phyloP scores from a whole-genome alignment of 2,113 vertebrate species.

The Ictidomys tridecemlineatus region DNA sequence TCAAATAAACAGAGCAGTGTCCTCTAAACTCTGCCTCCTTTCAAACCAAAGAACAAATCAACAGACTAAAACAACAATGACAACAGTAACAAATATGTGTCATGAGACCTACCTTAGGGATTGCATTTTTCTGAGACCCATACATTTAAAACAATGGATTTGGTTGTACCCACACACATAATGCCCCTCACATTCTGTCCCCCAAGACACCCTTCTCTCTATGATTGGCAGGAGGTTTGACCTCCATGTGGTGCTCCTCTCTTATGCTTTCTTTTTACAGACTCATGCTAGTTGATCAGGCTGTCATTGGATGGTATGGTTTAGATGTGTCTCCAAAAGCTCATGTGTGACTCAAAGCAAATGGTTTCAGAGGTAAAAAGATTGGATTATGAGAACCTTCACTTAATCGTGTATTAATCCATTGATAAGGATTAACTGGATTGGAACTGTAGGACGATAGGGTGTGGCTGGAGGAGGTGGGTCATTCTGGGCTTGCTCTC shows the following conservation, averaged over 20 bases:
- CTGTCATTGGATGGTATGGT: neutral
- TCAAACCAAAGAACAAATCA: neutral
- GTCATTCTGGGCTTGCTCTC: no score
- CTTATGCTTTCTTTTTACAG: neutral
- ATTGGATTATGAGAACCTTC: no score
- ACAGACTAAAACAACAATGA: neutral
- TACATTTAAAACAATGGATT: neutral
- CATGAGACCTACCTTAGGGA: neutral
- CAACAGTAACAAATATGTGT: neutral
- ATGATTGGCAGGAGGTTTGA: neutral
- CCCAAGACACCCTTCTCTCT: neutral
- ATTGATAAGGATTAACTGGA: no score
- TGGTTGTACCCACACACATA: neutral
- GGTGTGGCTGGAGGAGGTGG: no score
- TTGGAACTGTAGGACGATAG: no score
- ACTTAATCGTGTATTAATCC: no score
- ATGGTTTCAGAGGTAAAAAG: no score
- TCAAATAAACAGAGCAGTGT: neutral
- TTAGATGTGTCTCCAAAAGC: no score
- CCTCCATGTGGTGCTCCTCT: accelerated
- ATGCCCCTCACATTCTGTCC: neutral
- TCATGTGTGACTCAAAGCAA: no score
- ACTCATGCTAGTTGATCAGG: neutral
- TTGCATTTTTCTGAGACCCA: neutral
- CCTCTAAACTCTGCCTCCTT: neutral